phyloP scores from a whole-genome alignment of 1,140 invertebrate species.

The Phymorhynchus buccinoides region DNA sequence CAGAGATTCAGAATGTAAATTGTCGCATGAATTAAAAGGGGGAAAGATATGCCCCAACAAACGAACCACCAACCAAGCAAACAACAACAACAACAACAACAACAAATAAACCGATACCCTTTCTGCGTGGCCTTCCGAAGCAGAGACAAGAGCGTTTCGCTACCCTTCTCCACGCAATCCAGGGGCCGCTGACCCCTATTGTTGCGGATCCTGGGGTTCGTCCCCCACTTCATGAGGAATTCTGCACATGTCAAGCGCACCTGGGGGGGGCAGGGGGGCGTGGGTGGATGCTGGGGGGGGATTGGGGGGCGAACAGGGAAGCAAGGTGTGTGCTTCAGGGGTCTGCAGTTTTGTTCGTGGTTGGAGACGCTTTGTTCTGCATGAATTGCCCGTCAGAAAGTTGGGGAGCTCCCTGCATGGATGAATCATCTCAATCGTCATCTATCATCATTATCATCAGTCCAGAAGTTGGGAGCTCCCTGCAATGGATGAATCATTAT shows the following conservation, averaged over 20 bases:
- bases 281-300: background rate
- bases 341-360: slow-evolving; percentile 49
- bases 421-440: too few relatives aligned
- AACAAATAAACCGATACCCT: background rate
- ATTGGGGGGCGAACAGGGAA: slow-evolving; percentile 41
- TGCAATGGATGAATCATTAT: too few relatives aligned
- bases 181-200: background rate
- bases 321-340: slow-evolving; percentile 55
- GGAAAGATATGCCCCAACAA: too few relatives aligned
- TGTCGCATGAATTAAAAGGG: too few relatives aligned
- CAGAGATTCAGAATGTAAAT: too few relatives aligned
- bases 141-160: background rate
- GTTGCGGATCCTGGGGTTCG: slow-evolving; percentile 29
- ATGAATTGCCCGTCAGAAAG: slow-evolving; percentile 42
- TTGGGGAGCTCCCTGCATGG: background rate
- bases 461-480: too few relatives aligned
- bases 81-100: background rate
- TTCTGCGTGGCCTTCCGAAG: background rate
- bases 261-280: background rate
- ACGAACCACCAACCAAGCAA: too few relatives aligned
- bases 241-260: slow-evolving; percentile 10
- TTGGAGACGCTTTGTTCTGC: slow-evolving; percentile 29
- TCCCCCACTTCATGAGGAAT: slow-evolving; percentile 26
- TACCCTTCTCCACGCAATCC: background rate
- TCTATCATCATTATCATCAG: too few relatives aligned